Base-by-base conservation (phyloP, 92 coral and sea anemone genomes). In the Parazoanthus atlanticus region DNA sequence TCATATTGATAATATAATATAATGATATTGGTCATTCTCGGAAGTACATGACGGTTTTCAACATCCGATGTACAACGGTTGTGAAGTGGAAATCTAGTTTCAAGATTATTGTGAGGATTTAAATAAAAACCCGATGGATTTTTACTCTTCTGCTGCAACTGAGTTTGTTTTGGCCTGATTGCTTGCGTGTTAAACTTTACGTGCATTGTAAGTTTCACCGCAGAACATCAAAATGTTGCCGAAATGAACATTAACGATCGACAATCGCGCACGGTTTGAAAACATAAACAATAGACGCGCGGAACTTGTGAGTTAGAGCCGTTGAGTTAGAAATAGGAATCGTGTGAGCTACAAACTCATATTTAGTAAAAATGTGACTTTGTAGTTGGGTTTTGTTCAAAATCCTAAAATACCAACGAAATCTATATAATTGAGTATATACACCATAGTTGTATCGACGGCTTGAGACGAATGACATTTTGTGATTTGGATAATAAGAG, bases 221-320 rank as follows among this genome's bases (percentile, higher is more conserved):
- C 67, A 70, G 5, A 70, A 70, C 87, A 71, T 31, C 40, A 43
- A 69, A 70, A 41, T 84, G 66, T 70, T 69, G 64, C 67, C 54
- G 38, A 69, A 65, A 69, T 41, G 64, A 84, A 84, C 47, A 43
- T 69, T 84, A 84, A 84, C 67, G 87, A 69, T 13, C 85, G 33
- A 69, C 69, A 61, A 82, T 66, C 46, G 87, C 66, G 17, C 87
- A 40, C 87, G 66, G 87, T 84, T 84, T 84, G 87, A 84, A 72
- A 84, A 84, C n/a, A 71, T 72, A 84, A 84, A 84, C 87, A 84
- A 69, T 72, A 29, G 84, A 52, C 43, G 43, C 29, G 28, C 6
- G 17, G 76, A 33, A 29, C 41, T 33, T n/a, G 76, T 78, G 78
- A 84, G n/a, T 16, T n/a, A 23, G 70, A 31, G 8, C 28, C n/a